phyloP scores from a whole-genome alignment of 1,140 invertebrate genomes.

The Augochlora pura region DNA sequence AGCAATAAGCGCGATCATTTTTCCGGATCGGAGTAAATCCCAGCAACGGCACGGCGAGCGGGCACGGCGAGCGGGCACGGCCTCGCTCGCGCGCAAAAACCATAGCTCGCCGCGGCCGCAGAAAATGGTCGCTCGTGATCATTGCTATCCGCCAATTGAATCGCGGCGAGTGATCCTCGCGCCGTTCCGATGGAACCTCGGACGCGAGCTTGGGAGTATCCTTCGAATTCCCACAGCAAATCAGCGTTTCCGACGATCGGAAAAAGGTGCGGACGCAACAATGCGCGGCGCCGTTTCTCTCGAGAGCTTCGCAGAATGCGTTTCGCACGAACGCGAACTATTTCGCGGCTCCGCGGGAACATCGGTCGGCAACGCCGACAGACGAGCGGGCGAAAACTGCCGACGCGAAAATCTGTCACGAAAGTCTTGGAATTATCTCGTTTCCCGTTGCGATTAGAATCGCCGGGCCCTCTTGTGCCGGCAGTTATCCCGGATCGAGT shows the following conservation, averaged over 20 bases:
- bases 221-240: slow-evolving; percentile 16
- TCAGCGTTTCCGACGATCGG: background rate
- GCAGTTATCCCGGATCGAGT: slow-evolving; percentile 3
- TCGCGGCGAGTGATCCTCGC: slow-evolving; percentile 14
- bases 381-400: background rate
- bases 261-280: background rate
- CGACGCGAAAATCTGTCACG: background rate
- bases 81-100: slow-evolving; percentile 29
- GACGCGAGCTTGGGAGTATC: background rate
- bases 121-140: slow-evolving; percentile 50
- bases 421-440: slow-evolving; percentile 10
- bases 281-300: background rate
- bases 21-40: background rate
- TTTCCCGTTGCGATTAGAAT: background rate
- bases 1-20: slow-evolving; percentile 28
- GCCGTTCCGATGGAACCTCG: slow-evolving; percentile 17
- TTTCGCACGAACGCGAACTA: too few species aligned
- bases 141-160: slow-evolving; percentile 49
- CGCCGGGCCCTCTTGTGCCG: background rate
- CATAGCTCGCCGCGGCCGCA: background rate
- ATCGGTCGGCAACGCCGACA: background rate
- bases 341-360: background rate
- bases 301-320: background rate
- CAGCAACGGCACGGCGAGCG: slow-evolving; percentile 10
- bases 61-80: background rate